These are phyloP conservation scores for Eueremaeus valkanovi DNA, from an alignment of 2,888 invertebrate genomes.

Conservation along the genomic window DNA sequence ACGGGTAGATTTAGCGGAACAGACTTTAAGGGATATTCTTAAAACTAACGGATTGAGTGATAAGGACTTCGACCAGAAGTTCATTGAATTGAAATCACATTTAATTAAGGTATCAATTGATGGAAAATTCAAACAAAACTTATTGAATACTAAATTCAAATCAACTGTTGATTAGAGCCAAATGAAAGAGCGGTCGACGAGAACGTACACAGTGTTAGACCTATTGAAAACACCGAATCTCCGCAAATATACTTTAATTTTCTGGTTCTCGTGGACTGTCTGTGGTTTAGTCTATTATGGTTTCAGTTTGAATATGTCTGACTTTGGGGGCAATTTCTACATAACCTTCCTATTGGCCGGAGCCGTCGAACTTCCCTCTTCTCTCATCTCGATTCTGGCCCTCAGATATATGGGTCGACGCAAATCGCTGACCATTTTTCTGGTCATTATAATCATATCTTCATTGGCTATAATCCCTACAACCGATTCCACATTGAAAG, in stretches of 20 bases:
- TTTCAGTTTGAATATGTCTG: slow-evolving; percentile 72
- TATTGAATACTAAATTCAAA: too few relatives aligned
- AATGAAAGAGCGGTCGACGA: background rate
- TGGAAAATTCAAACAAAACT: background rate
- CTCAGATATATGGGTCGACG: slow-evolving; percentile 30
- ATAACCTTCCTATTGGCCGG: slow-evolving; percentile 72
- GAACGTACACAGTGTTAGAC: slow-evolving; percentile 22
- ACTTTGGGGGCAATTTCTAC: slow-evolving; percentile 75
- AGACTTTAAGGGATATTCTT: slow-evolving; percentile 17
- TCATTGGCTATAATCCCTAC: slow-evolving; percentile 25
- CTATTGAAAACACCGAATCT: slow-evolving; percentile 30
- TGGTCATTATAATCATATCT: background rate
- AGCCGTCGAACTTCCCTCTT: slow-evolving; percentile 75
- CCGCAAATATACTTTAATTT: slow-evolving; percentile 37
- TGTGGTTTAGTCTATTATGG: slow-evolving; percentile 82
- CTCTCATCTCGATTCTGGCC: slow-evolving; percentile 25
- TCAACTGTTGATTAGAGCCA: too few relatives aligned
- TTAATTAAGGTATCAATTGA: background rate
- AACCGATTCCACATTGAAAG: background rate
- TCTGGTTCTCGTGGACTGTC: slow-evolving; percentile 60
- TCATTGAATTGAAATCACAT: background rate
- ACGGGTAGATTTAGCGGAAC: background rate
- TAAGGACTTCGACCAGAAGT: slow-evolving; percentile 25
- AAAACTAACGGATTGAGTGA: slow-evolving; percentile 13
- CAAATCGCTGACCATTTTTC: background rate